Evolutionary conservation across 1,140 invertebrate species (phyloP).

Genomic region (Drosophila asahinai): DNA sequence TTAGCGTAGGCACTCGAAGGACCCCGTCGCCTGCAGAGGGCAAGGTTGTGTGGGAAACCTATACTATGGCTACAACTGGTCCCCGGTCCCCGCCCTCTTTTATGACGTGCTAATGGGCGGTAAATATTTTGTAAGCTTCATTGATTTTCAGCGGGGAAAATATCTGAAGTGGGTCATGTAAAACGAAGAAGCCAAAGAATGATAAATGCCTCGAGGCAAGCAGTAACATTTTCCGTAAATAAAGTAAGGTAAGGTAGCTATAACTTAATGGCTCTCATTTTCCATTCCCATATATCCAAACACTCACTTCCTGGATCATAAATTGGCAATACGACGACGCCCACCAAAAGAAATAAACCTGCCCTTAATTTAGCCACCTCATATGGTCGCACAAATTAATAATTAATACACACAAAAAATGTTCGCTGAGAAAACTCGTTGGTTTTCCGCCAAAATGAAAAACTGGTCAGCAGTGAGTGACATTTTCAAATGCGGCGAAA

Average conservation of each 20-base stretch:
- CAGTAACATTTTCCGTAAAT: not conserved
- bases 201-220: conserved; percentile 17
- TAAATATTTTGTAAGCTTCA: conserved; percentile 79
- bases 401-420: conserved; percentile 46
- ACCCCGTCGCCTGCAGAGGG: conserved; percentile 32
- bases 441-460: conserved; percentile 73
- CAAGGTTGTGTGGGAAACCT: conserved; percentile 64
- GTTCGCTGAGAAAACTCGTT: conserved; percentile 24
- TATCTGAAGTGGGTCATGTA: conserved; percentile 67
- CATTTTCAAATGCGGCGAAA: conserved; percentile 57
- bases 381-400: conserved; percentile 55
- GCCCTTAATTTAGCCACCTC: conserved; percentile 35
- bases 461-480: conserved; percentile 65
- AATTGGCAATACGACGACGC: conserved; percentile 4
- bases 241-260: not conserved
- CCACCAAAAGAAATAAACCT: conserved; percentile 19
- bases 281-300: not conserved
- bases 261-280: not conserved
- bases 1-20: conserved; percentile 74
- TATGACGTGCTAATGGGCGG: conserved; percentile 78
- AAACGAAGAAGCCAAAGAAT: conserved; percentile 33
- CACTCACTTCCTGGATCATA: conserved; percentile 48
- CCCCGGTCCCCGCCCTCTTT: conserved; percentile 13
- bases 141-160: conserved; percentile 64
- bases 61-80: conserved; percentile 13